phyloP scores from a whole-genome alignment of 2,113 vertebrate genomes.

The Embiotoca jacksoni region DNA sequence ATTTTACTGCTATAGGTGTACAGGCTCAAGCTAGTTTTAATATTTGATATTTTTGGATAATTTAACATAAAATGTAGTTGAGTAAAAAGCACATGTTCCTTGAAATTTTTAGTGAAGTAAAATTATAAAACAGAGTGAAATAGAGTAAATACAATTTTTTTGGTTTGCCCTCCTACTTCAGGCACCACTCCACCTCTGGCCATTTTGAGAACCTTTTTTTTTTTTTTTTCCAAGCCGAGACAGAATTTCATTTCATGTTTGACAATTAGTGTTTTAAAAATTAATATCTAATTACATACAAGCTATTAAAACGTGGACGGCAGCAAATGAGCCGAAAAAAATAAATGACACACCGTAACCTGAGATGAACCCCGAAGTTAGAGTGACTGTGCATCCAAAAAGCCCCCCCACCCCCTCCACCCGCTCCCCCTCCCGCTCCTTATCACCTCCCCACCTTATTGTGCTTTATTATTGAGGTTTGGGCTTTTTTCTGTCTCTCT shows the following conservation, averaged over 20 bases:
- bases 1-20: too few relatives aligned
- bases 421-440: background rate
- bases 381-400: background rate
- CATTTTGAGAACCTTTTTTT: background rate
- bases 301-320: background rate
- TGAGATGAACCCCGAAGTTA: conserved; percentile 2
- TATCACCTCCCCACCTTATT: background rate
- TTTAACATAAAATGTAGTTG: background rate
- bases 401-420: background rate
- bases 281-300: background rate
- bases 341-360: background rate
- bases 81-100: background rate
- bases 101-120: background rate
- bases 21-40: too few relatives aligned
- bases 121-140: background rate
- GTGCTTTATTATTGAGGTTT: conserved; percentile 7
- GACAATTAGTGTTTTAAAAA: background rate
- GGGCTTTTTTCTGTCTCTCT: background rate
- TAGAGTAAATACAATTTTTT: too few relatives aligned
- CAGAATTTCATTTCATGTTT: conserved; percentile 8
- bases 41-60: background rate
- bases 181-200: background rate
- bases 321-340: background rate
- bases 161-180: background rate
- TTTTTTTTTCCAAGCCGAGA: background rate